Evolutionary conservation across 2,797 vertebrate species (phyloP).

Genomic region (Cynopterus sphinx): DNA sequence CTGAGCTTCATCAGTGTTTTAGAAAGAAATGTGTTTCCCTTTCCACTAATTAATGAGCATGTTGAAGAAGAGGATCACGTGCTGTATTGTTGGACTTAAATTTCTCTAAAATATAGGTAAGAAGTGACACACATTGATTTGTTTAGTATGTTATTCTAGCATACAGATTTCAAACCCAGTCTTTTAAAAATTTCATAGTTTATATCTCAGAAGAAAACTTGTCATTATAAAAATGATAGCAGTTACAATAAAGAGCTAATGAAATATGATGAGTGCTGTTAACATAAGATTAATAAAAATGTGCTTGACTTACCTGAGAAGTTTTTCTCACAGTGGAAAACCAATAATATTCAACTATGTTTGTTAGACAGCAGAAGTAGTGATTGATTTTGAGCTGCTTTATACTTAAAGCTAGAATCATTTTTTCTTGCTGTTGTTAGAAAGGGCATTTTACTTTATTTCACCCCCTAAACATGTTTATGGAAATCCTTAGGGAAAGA

Average conservation of each 20-base stretch:
- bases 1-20: slow-evolving; percentile 82
- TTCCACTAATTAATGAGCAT: slow-evolving; percentile 88
- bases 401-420: slow-evolving; percentile 38
- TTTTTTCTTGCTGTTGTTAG: slow-evolving; percentile 28
- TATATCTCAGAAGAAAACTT: neutral
- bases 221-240: neutral
- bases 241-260: neutral
- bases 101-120: slow-evolving; percentile 61
- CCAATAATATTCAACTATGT: neutral
- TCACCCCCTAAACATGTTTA: slow-evolving; percentile 14
- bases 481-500: slow-evolving; percentile 30
- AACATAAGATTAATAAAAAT: slow-evolving; percentile 59
- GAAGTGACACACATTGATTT: slow-evolving; percentile 27
- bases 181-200: neutral
- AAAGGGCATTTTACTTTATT: slow-evolving; percentile 32
- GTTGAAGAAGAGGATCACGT: slow-evolving; percentile 86
- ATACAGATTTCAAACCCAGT: neutral
- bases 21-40: slow-evolving; percentile 86
- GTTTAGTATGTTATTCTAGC: slow-evolving; percentile 35
- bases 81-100: slow-evolving; percentile 80
- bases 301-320: slow-evolving; percentile 1
- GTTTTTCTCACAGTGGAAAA: slow-evolving; percentile 29
- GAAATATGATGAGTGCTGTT: neutral
- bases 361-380: neutral
- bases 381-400: slow-evolving; percentile 34